Percentiles rank a stretch among this genome's conserved stretches.
These are phyloP conservation scores for Dinocampus coccinellae DNA, from an alignment of 2,888 invertebrate genomes.

Conservation along the genomic window DNA sequence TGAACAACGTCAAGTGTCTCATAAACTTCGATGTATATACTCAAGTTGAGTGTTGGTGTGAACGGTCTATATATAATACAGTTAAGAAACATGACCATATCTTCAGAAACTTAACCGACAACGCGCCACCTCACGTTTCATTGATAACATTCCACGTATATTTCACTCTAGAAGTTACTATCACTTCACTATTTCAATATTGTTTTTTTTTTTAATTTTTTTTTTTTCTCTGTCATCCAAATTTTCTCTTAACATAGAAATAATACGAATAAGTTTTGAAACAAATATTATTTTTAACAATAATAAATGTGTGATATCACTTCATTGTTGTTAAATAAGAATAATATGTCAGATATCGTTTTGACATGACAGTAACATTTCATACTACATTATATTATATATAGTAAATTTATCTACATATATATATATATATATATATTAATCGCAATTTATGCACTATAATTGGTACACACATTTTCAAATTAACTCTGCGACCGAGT, in stretches of 20 bases:
- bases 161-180: too few species aligned
- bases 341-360: not conserved
- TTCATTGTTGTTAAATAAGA: not conserved
- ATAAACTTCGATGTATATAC: not conserved
- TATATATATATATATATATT: not conserved
- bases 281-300: constrained; percentile 5
- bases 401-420: not conserved
- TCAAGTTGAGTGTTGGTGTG: not conserved
- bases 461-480: constrained; percentile 28
- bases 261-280: not conserved
- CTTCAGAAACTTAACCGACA: not conserved
- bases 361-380: not conserved
- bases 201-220: too few species aligned
- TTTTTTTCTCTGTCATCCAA: too few species aligned
- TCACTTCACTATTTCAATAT: too few species aligned
- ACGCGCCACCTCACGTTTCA: not conserved
- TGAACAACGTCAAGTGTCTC: not conserved
- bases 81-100: not conserved
- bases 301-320: not conserved
- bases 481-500: constrained; percentile 17
- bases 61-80: not conserved
- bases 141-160: not conserved
- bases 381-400: not conserved
- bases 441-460: not conserved
- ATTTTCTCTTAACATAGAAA: not conserved